Conservation (phyloP, 1,140 invertebrate genomes). For the Manduca sexta region DNA sequence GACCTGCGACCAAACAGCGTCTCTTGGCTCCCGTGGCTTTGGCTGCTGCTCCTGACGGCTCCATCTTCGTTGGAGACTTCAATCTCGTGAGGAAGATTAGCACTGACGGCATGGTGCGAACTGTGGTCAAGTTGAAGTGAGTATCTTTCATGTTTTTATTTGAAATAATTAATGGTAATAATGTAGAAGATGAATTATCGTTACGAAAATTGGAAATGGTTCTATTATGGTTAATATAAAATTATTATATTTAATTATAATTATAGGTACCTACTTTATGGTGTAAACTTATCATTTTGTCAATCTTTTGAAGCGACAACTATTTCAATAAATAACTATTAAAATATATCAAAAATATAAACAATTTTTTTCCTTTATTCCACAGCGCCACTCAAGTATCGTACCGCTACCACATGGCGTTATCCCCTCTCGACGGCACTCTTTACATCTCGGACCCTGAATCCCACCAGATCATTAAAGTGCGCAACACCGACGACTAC, state of each 20-base stretch:
- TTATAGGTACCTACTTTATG: too few relatives aligned
- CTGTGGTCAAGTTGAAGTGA: slow-evolving; percentile 92
- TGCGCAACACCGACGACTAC: slow-evolving; percentile 88
- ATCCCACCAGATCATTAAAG: slow-evolving; percentile 93
- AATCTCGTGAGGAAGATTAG: slow-evolving; percentile 93
- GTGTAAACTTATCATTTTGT: too few relatives aligned
- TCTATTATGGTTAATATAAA: too few relatives aligned
- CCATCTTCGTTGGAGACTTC: slow-evolving; percentile 96
- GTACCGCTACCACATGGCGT: slow-evolving; percentile 95
- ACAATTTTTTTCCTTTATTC: slow-evolving; percentile 43
- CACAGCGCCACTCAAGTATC: slow-evolving; percentile 91
- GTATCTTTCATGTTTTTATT: too few relatives aligned
- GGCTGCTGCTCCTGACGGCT: slow-evolving; percentile 93
- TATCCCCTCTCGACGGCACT: slow-evolving; percentile 94
- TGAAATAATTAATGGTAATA: too few relatives aligned
- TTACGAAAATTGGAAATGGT: too few relatives aligned
- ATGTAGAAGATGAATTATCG: too few relatives aligned
- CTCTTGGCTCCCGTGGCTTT: slow-evolving; percentile 93
- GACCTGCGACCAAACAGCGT: slow-evolving; percentile 85
- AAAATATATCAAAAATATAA: not conserved
- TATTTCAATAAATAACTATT: too few relatives aligned
- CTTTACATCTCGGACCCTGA: slow-evolving; percentile 96
- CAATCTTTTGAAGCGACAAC: too few relatives aligned
- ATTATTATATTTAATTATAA: too few relatives aligned
- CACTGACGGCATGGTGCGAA: slow-evolving; percentile 90